These are phyloP conservation scores for Rhincodon typus DNA, from an alignment of 2,797 vertebrate genomes.

Conservation along the genomic window DNA sequence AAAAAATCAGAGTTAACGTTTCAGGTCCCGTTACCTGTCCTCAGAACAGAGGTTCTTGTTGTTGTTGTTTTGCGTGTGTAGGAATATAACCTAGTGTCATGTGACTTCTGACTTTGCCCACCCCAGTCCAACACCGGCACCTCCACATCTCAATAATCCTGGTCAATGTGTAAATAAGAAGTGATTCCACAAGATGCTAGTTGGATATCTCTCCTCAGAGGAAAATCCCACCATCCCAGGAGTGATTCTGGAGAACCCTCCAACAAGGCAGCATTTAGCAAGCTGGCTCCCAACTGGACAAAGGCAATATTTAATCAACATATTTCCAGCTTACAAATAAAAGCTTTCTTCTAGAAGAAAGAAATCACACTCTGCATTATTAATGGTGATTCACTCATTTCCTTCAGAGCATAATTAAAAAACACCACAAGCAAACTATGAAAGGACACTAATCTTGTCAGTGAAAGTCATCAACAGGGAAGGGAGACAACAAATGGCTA, in stretches of 20 bases:
- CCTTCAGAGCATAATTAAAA: neutral
- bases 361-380: neutral
- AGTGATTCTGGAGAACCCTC: neutral
- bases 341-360: neutral
- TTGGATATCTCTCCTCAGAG: neutral
- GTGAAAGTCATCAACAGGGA: neutral
- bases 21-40: no score
- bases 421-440: neutral
- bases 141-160: no score
- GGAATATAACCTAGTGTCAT: no score
- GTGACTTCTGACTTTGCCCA: no score
- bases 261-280: neutral
- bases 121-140: no score
- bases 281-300: neutral
- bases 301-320: neutral
- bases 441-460: neutral
- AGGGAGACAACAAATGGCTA: neutral
- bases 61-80: no score
- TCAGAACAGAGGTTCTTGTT: no score
- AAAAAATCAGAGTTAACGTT: no score
- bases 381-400: neutral
- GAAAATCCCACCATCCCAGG: neutral
- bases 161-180: neutral
- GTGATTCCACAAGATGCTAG: neutral
- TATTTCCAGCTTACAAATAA: neutral